Conservation (phyloP, 2,113 vertebrate species). For the Rhabdornis inornatus region DNA sequence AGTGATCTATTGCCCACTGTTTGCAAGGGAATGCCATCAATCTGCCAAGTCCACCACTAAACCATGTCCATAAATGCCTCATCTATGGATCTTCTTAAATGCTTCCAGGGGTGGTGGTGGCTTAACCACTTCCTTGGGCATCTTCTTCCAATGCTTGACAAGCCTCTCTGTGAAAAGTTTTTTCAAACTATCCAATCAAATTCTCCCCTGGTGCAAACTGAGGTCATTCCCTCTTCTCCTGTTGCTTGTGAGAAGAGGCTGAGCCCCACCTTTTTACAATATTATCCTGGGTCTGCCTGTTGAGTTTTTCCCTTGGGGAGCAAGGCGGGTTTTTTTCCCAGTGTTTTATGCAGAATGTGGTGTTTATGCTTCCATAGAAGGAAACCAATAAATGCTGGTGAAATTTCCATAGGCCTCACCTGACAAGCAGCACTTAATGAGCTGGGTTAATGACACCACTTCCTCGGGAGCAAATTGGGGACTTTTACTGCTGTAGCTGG, state of each 20-base stretch:
- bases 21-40: neutral
- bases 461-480: conserved; percentile 46
- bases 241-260: neutral
- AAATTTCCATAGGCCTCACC: conserved; percentile 20
- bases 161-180: neutral
- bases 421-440: conserved; percentile 42
- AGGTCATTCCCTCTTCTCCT: neutral
- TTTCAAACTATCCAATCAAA: neutral
- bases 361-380: neutral
- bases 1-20: neutral
- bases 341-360: neutral
- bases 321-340: rapidly evolving
- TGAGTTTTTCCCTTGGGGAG: neutral
- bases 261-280: neutral
- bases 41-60: neutral
- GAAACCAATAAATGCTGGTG: neutral
- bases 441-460: conserved; percentile 58
- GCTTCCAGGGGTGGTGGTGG: neutral
- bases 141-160: neutral
- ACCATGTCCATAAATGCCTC: neutral
- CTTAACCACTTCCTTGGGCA: neutral
- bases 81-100: neutral
- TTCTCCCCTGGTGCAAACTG: neutral
- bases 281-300: neutral
- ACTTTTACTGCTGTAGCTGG: conserved; percentile 31